Evolutionary conservation across 2,113 vertebrate genomes (phyloP), one percentile per base, ranked within the genome.

Genomic region (Dascyllus trimaculatus): DNA sequence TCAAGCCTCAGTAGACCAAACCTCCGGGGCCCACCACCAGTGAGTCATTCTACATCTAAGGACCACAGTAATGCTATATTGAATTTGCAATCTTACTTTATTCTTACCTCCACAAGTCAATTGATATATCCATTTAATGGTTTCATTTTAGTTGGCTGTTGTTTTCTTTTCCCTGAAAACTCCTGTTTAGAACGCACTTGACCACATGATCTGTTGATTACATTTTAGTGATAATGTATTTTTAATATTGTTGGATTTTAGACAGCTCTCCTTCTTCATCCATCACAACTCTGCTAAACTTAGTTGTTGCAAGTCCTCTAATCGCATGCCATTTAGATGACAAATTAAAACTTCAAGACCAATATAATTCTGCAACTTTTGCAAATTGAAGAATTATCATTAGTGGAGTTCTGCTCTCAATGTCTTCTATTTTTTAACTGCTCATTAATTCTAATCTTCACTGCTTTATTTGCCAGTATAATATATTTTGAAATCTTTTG

Each of bases 1-100:
- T 67, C 70, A 81, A 51, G 45, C 24, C 13, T 51, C 10, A 24
- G 32, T 68, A 56, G 57, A 85, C 17, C 64, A 80, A 68, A 48
- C 18, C 52, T 29, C 24, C 56, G 51, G 56, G 52, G 53, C 25
- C 32, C 5, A 49, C 22, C 59, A 58, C 25, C 25, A 71, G 24
- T 71, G 22, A 66, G 5, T 54, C 40, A 54, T 40, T 78, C 22
- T 43, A 26, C 60, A 63, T 71, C 59, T 82, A 17, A 19, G 32
- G 15, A 67, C 77, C 64, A 69, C n/a, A 61, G n/a, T 68, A 43
- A 35, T 35, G 32, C 32, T 35, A 35, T 35, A 22, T 17, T 46
- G 45, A 46, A 46, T 17, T 46, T 5, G 45, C 1, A 18, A 46
- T 18, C 45, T 46, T 46, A 18, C 19, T 49, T 49, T 6, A 22